Evolutionary conservation across 2,113 vertebrate species (phyloP), one percentile per base, ranked within the genome.

Genomic region (Pseudopipra pipra): DNA sequence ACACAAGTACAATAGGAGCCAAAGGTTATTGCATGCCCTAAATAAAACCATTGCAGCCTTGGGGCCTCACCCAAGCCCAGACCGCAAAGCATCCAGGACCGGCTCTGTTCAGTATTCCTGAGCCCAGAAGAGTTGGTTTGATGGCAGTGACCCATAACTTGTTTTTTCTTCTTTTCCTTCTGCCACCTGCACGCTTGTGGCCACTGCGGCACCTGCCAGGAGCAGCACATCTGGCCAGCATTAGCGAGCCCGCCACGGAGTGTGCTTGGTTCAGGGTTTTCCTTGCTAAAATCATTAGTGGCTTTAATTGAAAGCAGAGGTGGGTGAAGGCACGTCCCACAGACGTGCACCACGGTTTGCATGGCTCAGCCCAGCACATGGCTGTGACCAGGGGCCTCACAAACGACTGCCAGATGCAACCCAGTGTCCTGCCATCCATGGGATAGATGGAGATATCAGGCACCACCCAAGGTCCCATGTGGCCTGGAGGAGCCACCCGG

Each of bases 11-110:
- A 93, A 86, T 90, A 68, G 86, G 80, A 97, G 92, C 93, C 90
- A 90, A 96, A 92, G 90, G 90, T 91, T 95, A 92, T 72, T 96
- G 90, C 88, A 87, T 30, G 12, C 88, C 90, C 80, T 77, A 82
- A 93, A 88, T 94, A 85, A 93, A 94, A 86, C 46, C 61, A 81
- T 93, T 75, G 41, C 66, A 46, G 79, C 68, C 90, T 72, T 13
- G 4, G 49, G 54, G 73, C 93, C 87, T 96, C 74, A 49, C 84
- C 83, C 83, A 84, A 84, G 56, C 72, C 39, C 65, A 83, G 71
- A 90, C 79, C 5, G 0, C 90, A 52, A 91, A 87, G 68, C 59
- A 91, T 95, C 68, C 65, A 90, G 79, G 68, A 52, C 76, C 0
- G 0, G 56, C 33, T 90, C 2, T 0, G 62, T 88, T 95, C 72